Evolutionary conservation across 2,797 vertebrate genomes (phyloP).

Genomic region (Argya squamiceps): DNA sequence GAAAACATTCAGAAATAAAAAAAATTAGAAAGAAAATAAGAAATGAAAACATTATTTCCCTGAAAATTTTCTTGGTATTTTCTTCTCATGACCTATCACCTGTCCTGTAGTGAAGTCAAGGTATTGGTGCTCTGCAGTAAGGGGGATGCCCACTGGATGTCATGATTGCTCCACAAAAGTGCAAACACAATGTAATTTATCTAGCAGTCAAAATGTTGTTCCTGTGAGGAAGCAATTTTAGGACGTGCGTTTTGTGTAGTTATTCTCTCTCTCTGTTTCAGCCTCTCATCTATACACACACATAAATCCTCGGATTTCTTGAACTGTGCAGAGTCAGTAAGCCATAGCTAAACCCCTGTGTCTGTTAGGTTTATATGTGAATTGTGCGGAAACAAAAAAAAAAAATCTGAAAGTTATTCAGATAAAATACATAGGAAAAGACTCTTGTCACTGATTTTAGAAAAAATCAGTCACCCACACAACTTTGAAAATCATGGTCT

Average conservation of each 20-base stretch:
- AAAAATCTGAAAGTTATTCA: background rate
- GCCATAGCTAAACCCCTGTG: background rate
- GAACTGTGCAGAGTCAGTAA: background rate
- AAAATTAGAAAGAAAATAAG: fast-evolving
- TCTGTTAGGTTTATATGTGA: background rate
- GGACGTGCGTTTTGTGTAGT: background rate
- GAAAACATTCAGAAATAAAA: background rate
- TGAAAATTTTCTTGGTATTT: background rate
- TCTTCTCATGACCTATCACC: background rate
- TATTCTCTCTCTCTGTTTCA: background rate
- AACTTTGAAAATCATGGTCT: constrained; percentile 30
- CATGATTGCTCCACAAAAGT: constrained; percentile 40
- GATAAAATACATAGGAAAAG: background rate
- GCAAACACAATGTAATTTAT: constrained; percentile 45
- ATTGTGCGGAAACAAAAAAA: background rate
- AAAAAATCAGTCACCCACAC: background rate
- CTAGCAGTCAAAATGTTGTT: constrained; percentile 67
- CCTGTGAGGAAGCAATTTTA: constrained; percentile 8
- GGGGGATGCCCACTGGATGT: constrained; percentile 52
- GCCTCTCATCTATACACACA: background rate
- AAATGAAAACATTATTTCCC: background rate
- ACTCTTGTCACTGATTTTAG: background rate
- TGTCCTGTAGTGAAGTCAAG: background rate
- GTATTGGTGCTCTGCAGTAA: constrained; percentile 25
- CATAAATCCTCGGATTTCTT: background rate